Evolutionary conservation across 1,140 invertebrate species (phyloP), one percentile per base, ranked within the genome.

Genomic region (Penaeus chinensis): DNA sequence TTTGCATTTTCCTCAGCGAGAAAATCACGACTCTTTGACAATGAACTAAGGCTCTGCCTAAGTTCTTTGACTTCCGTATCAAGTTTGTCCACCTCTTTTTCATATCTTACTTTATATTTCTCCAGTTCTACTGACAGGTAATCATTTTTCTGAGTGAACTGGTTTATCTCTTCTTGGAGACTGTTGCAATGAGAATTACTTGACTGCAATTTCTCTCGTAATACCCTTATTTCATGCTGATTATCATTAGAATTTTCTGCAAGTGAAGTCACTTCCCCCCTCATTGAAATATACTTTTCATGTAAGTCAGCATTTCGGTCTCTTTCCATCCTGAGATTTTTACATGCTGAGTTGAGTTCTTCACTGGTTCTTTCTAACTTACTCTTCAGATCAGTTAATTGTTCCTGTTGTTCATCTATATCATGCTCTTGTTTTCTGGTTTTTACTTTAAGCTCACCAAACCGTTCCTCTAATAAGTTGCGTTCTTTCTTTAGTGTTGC

Each of bases 401-500:
- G 63, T 63, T 87, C 74, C 24, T 71, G 62, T 16, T 80, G 74
- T 13, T 87, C 78, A 81, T 63, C 66, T 63, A 82, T 71, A 74
- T 85, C 89, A 80, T 83, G 71, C 69, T 89, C 85, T 69, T 87
- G 85, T 74, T 84, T 87, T 24, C 89, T 87, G 18, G 69, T n/a
- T 42, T 87, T 84, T 13, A 76, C 71, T 37, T 87, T 89, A 22
- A 83, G 63, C 3, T 80, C 78, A 79, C 71, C 65, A 37, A 65
- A 87, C 11, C 81, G 66, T 60, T 87, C 89, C 54, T 87, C 83
- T 47, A 89, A 82, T 27, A 89, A 61, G n/a, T 24, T 87, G 10
- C 74, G 85, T 16, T 89, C 85, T 74, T 89, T 87, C 60, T 84
- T 89, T 16, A 87, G 32, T 24, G 84, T 87, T 79, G 85, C 89